These are phyloP conservation scores for Silurus asotus DNA, from an alignment of 2,113 vertebrate species.

Conservation along the genomic window DNA sequence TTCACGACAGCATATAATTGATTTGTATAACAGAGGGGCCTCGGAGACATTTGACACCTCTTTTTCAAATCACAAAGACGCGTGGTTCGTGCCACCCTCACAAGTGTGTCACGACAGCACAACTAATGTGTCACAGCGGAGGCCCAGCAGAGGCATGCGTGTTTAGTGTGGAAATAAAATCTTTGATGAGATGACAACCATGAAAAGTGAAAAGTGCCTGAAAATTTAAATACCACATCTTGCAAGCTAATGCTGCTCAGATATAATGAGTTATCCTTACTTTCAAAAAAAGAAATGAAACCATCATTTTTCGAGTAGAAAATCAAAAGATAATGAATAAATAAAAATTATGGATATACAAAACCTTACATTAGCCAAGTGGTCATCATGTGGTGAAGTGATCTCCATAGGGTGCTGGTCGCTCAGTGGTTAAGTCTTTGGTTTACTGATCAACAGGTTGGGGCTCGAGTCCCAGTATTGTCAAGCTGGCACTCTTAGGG, in stretches of 20 bases:
- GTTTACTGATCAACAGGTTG: too few species aligned
- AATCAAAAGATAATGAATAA: not conserved
- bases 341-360: not conserved
- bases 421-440: too few species aligned
- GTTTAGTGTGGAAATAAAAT: not conserved
- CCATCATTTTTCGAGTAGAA: not conserved
- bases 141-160: not conserved
- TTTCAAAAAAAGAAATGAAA: not conserved
- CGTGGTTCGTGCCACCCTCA: not conserved
- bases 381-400: not conserved
- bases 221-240: not conserved
- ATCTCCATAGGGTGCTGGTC: not conserved
- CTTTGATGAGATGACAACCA: not conserved
- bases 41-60: constrained; percentile 20
- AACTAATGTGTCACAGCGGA: constrained; percentile 12
- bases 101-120: constrained; percentile 16
- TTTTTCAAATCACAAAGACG: not conserved
- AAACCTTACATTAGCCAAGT: not conserved
- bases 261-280: not conserved
- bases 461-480: too few species aligned
- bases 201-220: not conserved
- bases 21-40: constrained; percentile 9
- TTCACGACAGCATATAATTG: constrained; percentile 3
- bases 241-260: not conserved
- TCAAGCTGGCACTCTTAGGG: too few species aligned